phyloP scores from a whole-genome alignment of 2,797 vertebrate species.

The Fistularia tabacaria region DNA sequence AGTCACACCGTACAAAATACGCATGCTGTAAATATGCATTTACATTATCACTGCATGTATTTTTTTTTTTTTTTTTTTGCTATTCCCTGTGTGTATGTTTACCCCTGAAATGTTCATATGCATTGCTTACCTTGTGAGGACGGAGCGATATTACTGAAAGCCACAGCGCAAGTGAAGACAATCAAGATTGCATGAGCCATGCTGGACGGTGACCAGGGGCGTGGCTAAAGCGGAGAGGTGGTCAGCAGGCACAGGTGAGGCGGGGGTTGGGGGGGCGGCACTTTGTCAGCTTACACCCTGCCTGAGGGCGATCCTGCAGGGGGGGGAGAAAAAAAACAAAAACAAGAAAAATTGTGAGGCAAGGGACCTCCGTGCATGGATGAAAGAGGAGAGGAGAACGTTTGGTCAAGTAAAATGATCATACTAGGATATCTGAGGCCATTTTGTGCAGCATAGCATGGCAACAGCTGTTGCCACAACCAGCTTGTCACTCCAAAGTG shows the following conservation, averaged over 20 bases:
- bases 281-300: conserved; percentile 65
- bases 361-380: conserved; percentile 14
- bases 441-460: conserved; percentile 67
- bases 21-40: too few species aligned
- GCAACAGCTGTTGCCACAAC: conserved; percentile 70
- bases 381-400: conserved; percentile 7
- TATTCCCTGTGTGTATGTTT: neutral
- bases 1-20: too few species aligned
- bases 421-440: conserved; percentile 53
- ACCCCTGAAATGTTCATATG: neutral
- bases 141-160: conserved; percentile 65
- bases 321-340: conserved; percentile 1
- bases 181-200: conserved; percentile 75
- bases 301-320: conserved; percentile 58
- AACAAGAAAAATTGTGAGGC: conserved; percentile 22
- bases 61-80: neutral
- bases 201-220: conserved; percentile 47
- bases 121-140: conserved; percentile 69
- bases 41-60: neutral
- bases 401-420: conserved; percentile 57
- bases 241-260: conserved; percentile 60
- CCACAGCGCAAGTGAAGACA: conserved; percentile 64
- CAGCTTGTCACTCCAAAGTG: conserved; percentile 59
- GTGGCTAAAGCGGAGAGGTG: conserved; percentile 30
- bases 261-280: conserved; percentile 20